A percentile compares a stretch with the other conserved stretches of the same genome.
These are phyloP conservation scores for Astyanax mexicanus DNA, from an alignment of 2,797 vertebrate species.

Conservation along the genomic window DNA sequence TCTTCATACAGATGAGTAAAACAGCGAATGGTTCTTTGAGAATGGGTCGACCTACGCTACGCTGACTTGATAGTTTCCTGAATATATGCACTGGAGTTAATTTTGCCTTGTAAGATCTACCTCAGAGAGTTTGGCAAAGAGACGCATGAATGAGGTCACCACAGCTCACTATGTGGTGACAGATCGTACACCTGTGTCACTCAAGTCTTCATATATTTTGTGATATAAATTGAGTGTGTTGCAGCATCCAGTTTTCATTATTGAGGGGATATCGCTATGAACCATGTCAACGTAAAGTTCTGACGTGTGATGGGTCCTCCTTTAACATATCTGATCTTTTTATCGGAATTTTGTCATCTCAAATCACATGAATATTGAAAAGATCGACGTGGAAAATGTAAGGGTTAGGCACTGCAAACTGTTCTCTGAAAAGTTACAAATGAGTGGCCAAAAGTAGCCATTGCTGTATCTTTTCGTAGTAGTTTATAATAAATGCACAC, in stretches of 20 bases:
- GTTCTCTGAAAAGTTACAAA: background rate
- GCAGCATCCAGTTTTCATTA: background rate
- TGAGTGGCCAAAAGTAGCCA: background rate
- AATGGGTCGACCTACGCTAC: background rate
- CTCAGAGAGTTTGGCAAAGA: background rate
- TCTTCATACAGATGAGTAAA: background rate
- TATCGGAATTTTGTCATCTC: background rate
- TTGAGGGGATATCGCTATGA: background rate
- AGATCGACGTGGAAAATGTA: background rate
- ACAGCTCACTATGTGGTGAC: background rate
- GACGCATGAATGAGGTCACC: background rate
- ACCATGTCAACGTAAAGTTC: background rate
- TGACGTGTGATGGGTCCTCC: background rate
- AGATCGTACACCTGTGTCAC: too few species aligned
- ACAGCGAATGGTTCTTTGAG: background rate
- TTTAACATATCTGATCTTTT: background rate
- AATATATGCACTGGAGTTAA: background rate
- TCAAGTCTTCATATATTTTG: background rate
- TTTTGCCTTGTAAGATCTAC: constrained; percentile 17
- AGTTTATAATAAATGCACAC: background rate
- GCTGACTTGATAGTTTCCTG: background rate
- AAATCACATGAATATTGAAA: background rate
- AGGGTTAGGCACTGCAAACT: background rate
- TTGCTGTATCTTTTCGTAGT: background rate
- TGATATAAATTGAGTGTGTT: background rate